Evolutionary conservation across 2,797 vertebrate genomes (phyloP).

Genomic region (Microctenopoma lineatum): DNA sequence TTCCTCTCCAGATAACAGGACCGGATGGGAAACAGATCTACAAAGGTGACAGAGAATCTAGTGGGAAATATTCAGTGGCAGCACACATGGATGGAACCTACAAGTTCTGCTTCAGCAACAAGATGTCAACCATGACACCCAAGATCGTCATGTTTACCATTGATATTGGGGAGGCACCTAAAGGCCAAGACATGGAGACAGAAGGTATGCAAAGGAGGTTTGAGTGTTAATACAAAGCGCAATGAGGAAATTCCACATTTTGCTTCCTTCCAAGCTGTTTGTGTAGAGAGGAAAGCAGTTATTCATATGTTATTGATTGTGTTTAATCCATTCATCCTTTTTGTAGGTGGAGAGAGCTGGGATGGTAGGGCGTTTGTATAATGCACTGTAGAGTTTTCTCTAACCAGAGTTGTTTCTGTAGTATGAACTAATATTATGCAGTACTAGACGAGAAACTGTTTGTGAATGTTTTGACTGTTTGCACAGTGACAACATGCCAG

Average conservation of each 20-base stretch:
- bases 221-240: not conserved
- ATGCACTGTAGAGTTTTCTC: slow-evolving; percentile 59
- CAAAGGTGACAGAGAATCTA: slow-evolving; percentile 97
- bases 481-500: slow-evolving; percentile 33
- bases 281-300: not conserved
- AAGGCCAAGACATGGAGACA: slow-evolving; percentile 97
- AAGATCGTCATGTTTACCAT: slow-evolving; percentile 99
- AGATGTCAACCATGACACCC: slow-evolving; percentile 99
- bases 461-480: slow-evolving; percentile 54
- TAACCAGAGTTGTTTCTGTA: slow-evolving; percentile 68
- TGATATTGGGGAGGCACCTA: slow-evolving; percentile 96
- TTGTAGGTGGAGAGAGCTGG: slow-evolving; percentile 84
- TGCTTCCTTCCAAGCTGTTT: not conserved
- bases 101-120: slow-evolving; percentile 99
- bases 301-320: not conserved
- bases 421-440: slow-evolving; percentile 58
- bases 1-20: slow-evolving; percentile 90
- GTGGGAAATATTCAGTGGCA: slow-evolving; percentile 97
- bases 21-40: slow-evolving; percentile 97
- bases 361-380: slow-evolving; percentile 82
- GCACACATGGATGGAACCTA: slow-evolving; percentile 99
- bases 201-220: slow-evolving; percentile 85
- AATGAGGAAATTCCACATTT: not conserved
- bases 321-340: slow-evolving; percentile 29
- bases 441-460: slow-evolving; percentile 17